A percentile compares a stretch with the other conserved stretches of the same genome.
These are phyloP conservation scores for Pipistrellus nathusii DNA, from an alignment of 2,797 vertebrate genomes.

Conservation along the genomic window DNA sequence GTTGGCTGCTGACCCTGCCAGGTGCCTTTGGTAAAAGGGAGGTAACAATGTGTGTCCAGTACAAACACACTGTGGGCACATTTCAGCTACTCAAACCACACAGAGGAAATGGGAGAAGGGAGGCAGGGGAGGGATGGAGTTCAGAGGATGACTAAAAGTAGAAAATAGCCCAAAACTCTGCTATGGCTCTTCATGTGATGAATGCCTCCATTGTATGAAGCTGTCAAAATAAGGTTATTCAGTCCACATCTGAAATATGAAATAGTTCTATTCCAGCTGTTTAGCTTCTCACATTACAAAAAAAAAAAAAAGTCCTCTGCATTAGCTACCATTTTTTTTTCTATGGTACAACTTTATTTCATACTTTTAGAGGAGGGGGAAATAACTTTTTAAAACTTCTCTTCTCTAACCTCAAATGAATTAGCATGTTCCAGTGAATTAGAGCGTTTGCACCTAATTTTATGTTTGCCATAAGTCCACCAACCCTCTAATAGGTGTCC, in stretches of 20 bases:
- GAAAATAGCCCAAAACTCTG: conserved; percentile 63
- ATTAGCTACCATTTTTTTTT: neutral
- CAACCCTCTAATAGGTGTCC: neutral
- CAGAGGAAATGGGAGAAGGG: conserved; percentile 24
- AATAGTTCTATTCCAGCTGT: conserved; percentile 17
- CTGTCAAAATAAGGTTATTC: conserved; percentile 73
- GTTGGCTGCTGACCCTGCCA: conserved; percentile 62
- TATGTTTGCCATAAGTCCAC: neutral
- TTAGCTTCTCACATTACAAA: conserved; percentile 1
- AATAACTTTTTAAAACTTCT: conserved; percentile 17
- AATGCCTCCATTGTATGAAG: conserved; percentile 76
- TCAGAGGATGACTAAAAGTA: conserved; percentile 69
- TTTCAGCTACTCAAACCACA: conserved; percentile 74
- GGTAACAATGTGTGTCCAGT: conserved; percentile 48
- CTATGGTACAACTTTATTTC: conserved; percentile 27
- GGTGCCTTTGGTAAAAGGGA: conserved; percentile 66
- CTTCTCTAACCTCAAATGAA: conserved; percentile 41
- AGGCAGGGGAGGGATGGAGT: neutral
- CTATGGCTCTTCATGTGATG: conserved; percentile 62
- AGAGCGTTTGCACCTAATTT: neutral
- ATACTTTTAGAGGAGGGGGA: neutral
- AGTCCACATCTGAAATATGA: conserved; percentile 60
- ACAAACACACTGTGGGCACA: conserved; percentile 60
- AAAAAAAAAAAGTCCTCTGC: neutral
- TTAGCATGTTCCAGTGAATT: neutral